A percentile compares a stretch with the other conserved stretches of the same genome.
phyloP scores from a whole-genome alignment of 2,113 vertebrate genomes.

The Entelurus aequoreus region DNA sequence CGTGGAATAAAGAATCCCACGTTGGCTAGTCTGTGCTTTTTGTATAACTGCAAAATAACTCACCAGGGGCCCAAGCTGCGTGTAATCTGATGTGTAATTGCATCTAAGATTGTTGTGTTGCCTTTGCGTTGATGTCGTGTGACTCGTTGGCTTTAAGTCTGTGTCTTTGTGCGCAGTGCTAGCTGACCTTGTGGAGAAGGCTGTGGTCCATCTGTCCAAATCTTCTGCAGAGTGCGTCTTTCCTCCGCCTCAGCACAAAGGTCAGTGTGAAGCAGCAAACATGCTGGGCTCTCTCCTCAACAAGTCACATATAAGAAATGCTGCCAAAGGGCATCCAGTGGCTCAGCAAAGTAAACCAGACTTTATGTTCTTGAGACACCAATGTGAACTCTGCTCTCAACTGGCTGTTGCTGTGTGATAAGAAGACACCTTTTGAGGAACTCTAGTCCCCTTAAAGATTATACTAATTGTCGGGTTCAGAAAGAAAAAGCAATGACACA shows the following conservation, averaged over 20 bases:
- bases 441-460: too few species aligned
- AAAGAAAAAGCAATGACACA: too few species aligned
- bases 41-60: too few species aligned
- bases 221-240: constrained; percentile 76
- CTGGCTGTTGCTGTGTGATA: not conserved
- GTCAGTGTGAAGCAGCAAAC: constrained; percentile 66
- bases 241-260: constrained; percentile 70
- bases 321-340: constrained; percentile 14
- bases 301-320: constrained; percentile 9
- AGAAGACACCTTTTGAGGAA: not conserved
- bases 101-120: not conserved
- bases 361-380: not conserved
- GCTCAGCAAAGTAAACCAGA: not conserved
- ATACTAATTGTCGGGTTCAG: too few species aligned
- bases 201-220: constrained; percentile 76
- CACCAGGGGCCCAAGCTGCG: too few species aligned
- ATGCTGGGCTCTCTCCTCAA: not conserved
- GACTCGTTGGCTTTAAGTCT: not conserved
- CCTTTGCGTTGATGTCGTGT: not conserved
- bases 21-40: too few species aligned
- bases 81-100: not conserved
- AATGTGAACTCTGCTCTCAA: not conserved
- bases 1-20: too few species aligned
- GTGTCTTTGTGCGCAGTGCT: constrained; percentile 69
- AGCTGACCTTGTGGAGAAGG: constrained; percentile 82